These are phyloP conservation scores for Thalassoma bifasciatum DNA, from an alignment of 2,113 vertebrate species.

Conservation along the genomic window DNA sequence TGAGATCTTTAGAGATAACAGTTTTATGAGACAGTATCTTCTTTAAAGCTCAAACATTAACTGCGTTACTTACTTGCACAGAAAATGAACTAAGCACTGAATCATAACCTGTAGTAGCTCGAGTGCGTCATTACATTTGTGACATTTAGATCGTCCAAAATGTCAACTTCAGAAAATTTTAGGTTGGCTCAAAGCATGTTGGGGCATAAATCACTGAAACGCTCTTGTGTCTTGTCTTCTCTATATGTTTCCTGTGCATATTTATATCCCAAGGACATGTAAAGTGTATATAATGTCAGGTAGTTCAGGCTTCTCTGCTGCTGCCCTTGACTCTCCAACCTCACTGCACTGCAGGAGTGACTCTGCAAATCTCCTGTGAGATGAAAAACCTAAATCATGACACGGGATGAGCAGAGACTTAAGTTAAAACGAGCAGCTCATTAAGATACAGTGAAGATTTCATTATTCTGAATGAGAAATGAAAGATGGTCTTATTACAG, in stretches of 20 bases:
- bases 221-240: neutral
- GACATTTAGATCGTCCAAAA: no score
- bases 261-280: neutral
- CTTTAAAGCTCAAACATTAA: no score
- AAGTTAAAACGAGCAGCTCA: neutral
- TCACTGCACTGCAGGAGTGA: constrained; percentile 4
- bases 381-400: neutral
- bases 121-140: no score
- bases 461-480: neutral
- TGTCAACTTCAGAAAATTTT: no score
- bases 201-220: no score
- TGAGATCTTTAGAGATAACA: no score
- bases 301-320: neutral
- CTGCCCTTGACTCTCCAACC: constrained; percentile 16
- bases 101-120: no score
- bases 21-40: no score
- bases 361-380: constrained; percentile 5
- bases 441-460: neutral
- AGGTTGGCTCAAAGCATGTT: no score
- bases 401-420: neutral
- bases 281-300: neutral
- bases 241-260: neutral
- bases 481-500: constrained; percentile 1
- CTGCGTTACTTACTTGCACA: no score
- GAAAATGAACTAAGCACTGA: no score